Evolutionary conservation across 2,888 invertebrate species (phyloP).

Genomic region (Clepsis dumicolana): DNA sequence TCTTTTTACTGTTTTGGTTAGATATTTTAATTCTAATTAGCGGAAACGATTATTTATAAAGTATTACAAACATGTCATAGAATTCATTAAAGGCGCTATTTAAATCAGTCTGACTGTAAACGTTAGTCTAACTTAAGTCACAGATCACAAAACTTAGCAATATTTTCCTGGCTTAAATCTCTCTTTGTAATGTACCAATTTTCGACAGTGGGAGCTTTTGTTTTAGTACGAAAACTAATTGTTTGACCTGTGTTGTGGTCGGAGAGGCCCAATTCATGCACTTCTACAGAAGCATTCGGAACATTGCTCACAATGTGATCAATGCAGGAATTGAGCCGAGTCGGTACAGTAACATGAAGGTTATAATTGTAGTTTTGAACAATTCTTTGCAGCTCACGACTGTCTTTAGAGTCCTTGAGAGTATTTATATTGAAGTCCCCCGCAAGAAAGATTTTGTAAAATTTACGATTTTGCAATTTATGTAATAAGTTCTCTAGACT

Average conservation of each 20-base stretch:
- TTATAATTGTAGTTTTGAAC: slow-evolving; percentile 4
- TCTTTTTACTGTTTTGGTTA: neutral
- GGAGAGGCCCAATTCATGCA: slow-evolving; percentile 1
- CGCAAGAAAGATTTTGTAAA: neutral
- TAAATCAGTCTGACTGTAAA: neutral
- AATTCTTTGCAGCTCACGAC: neutral
- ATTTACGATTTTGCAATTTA: neutral
- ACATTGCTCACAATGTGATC: slow-evolving; percentile 15
- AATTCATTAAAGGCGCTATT: neutral
- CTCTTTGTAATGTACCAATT: neutral
- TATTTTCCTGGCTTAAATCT: neutral
- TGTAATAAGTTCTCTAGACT: neutral
- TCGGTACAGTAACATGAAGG: slow-evolving; percentile 10
- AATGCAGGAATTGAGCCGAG: neutral
- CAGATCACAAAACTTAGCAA: neutral
- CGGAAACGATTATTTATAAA: neutral
- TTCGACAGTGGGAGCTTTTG: neutral
- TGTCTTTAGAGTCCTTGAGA: neutral
- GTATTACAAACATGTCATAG: neutral
- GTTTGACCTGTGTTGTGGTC: slow-evolving; percentile 13
- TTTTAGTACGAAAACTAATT: neutral
- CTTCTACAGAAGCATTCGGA: neutral
- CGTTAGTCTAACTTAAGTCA: neutral
- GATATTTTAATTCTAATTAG: neutral
- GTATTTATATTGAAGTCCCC: slow-evolving; percentile 3